phyloP scores from a whole-genome alignment of 2,888 invertebrate genomes.

The Anarsia innoxiella region DNA sequence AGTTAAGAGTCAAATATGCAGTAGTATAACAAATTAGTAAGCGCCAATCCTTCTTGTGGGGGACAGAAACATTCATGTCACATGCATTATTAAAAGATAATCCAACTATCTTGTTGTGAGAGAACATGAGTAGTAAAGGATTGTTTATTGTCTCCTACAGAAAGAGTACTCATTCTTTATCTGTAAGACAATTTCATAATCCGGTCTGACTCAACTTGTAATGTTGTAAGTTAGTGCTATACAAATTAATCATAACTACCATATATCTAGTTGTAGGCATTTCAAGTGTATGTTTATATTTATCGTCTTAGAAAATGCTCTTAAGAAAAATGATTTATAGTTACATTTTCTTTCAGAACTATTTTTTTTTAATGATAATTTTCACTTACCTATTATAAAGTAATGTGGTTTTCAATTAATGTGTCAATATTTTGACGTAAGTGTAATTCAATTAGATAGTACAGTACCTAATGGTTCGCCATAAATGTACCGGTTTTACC shows the following conservation, averaged over 20 bases:
- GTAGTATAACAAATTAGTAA: too few relatives aligned
- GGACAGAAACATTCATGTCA: too few relatives aligned
- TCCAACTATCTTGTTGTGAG: too few relatives aligned
- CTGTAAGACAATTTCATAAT: too few relatives aligned
- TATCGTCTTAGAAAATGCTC: constrained; percentile 32
- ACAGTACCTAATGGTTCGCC: constrained; percentile 54
- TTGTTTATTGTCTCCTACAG: too few relatives aligned
- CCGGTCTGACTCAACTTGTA: constrained; percentile 28
- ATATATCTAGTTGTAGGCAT: constrained; percentile 37
- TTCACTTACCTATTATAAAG: constrained; percentile 22
- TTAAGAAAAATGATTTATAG: constrained; percentile 31
- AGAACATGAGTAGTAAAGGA: too few relatives aligned
- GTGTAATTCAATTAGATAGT: constrained; percentile 51
- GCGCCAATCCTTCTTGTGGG: too few relatives aligned
- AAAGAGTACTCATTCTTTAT: too few relatives aligned
- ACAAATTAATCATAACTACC: constrained; percentile 47
- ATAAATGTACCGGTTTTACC: constrained; percentile 50
- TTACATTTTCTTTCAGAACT: constrained; percentile 36
- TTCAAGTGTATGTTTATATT: constrained; percentile 49
- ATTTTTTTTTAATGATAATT: constrained; percentile 35
- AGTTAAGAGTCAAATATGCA: too few relatives aligned
- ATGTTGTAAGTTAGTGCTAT: constrained; percentile 43
- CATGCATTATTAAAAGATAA: too few relatives aligned
- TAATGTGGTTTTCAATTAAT: constrained; percentile 59
- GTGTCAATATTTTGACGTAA: constrained; percentile 60